A percentile compares a stretch with the other conserved stretches of the same genome.
Evolutionary conservation across 2,888 invertebrate genomes (phyloP).

Genomic region (Pomacea canaliculata): DNA sequence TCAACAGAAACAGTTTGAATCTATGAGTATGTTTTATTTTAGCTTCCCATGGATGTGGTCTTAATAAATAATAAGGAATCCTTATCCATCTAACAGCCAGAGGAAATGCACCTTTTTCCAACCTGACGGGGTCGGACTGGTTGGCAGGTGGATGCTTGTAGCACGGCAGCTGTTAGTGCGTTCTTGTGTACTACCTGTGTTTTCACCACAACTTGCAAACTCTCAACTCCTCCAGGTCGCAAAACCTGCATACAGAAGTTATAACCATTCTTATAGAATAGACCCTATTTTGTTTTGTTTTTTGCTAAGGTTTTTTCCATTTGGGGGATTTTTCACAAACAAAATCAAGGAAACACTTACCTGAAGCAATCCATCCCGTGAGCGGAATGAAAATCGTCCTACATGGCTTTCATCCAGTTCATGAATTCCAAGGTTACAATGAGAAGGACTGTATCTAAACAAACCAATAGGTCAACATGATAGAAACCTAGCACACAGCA

Average conservation of each 20-base stretch:
- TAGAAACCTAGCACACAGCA: no score
- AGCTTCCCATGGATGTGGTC: no score
- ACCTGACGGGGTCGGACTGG: slow-evolving; percentile 48
- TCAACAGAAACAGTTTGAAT: no score
- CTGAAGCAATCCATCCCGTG: slow-evolving; percentile 60
- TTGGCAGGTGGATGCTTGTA: slow-evolving; percentile 63
- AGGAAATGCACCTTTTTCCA: slow-evolving; percentile 43
- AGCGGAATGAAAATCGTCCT: slow-evolving; percentile 64
- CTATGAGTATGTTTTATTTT: no score
- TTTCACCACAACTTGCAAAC: slow-evolving; percentile 62
- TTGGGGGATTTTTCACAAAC: no score
- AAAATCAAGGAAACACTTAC: slow-evolving; percentile 36
- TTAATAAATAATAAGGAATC: no score
- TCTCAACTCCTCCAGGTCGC: slow-evolving; percentile 61
- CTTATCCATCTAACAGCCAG: no score
- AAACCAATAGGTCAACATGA: neutral
- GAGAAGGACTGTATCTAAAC: slow-evolving; percentile 55
- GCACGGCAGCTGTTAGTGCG: slow-evolving; percentile 63
- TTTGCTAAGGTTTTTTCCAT: no score
- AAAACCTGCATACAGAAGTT: slow-evolving; percentile 47
- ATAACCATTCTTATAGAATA: neutral
- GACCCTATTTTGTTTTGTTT: no score
- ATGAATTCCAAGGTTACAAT: slow-evolving; percentile 63
- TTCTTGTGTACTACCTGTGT: slow-evolving; percentile 69
- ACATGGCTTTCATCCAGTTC: slow-evolving; percentile 69